Percentiles rank a stretch among this genome's conserved stretches.
phyloP scores from a whole-genome alignment of 2,888 invertebrate species.

The Diarsia brunnea region DNA sequence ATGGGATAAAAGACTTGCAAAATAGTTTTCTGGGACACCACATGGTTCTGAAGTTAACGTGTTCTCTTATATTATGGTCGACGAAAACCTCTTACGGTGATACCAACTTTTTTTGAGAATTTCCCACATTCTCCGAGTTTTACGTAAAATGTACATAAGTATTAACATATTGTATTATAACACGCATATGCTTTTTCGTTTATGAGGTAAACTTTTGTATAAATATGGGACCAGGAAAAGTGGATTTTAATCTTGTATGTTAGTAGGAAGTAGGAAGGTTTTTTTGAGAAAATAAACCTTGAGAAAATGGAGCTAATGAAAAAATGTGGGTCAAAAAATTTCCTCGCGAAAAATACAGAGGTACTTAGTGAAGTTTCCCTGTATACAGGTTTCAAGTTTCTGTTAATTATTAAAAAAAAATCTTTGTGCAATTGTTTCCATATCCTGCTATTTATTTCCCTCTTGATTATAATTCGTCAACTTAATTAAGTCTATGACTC shows the following conservation, averaged over 20 bases:
- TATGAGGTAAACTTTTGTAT: conserved; percentile 42
- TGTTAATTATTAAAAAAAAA: neutral
- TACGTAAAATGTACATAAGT: conserved; percentile 58
- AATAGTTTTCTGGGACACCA: conserved; percentile 89
- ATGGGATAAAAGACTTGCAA: conserved; percentile 89
- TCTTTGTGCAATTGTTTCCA: neutral
- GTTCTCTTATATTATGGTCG: conserved; percentile 77
- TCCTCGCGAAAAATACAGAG: neutral
- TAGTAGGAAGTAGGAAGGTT: neutral
- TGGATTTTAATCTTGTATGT: conserved; percentile 36
- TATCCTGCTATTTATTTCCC: too few relatives aligned
- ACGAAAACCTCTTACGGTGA: conserved; percentile 73
- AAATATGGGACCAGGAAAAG: conserved; percentile 33
- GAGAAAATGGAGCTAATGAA: neutral
- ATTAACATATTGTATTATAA: conserved; percentile 58
- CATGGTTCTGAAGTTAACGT: conserved; percentile 85
- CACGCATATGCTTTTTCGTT: conserved; percentile 58
- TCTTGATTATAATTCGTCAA: neutral
- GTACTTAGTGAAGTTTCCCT: neutral
- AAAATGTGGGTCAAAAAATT: neutral
- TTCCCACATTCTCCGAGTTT: conserved; percentile 61
- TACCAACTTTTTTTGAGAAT: conserved; percentile 65
- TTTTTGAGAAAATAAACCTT: neutral
- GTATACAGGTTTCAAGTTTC: too few relatives aligned
- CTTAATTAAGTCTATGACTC: neutral